Evolutionary conservation across 2,113 vertebrate species (phyloP).

Genomic region (Empidonax traillii): DNA sequence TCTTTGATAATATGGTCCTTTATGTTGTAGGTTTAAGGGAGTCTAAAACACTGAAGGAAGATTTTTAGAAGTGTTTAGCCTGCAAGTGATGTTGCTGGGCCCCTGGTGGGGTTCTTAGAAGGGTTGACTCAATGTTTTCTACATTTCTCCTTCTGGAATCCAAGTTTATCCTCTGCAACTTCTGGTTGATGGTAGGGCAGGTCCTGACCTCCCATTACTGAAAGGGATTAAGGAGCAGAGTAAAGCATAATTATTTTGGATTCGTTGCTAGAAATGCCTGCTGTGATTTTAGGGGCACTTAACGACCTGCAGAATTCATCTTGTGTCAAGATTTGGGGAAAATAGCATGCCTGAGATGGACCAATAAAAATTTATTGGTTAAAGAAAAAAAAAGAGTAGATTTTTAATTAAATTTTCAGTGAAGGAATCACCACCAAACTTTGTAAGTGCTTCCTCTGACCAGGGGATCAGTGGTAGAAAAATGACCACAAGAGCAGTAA

Average conservation of each 20-base stretch:
- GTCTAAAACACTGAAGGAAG: not conserved
- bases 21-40: not conserved
- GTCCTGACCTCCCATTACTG: not conserved
- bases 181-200: not conserved
- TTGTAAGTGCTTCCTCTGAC: not conserved
- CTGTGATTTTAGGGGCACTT: not conserved
- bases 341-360: not conserved
- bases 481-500: not conserved
- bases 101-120: not conserved
- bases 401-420: not conserved
- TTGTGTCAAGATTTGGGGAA: not conserved
- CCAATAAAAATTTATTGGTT: not conserved
- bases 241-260: not conserved
- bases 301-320: not conserved
- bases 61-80: not conserved
- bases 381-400: not conserved
- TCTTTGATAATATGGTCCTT: conserved; percentile 21
- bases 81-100: not conserved
- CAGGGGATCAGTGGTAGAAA: not conserved
- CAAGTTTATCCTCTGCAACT: not conserved
- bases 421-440: not conserved
- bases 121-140: not conserved
- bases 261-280: not conserved
- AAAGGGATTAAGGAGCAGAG: not conserved
- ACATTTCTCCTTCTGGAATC: not conserved